phyloP scores from a whole-genome alignment of 2,113 vertebrate species.

The Echinops telfairi region DNA sequence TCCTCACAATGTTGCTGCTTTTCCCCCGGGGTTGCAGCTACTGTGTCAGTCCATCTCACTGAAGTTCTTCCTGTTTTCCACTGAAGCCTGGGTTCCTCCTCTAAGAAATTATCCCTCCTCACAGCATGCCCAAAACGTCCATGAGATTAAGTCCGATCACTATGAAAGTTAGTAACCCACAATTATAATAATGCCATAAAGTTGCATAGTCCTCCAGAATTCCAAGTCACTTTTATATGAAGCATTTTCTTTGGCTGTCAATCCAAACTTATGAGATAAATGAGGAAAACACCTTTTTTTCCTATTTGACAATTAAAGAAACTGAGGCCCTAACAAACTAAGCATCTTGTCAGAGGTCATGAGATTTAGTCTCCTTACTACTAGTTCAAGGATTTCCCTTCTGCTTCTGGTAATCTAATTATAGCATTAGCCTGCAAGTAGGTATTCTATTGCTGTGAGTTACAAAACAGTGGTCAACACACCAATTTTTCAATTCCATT shows the following conservation, averaged over 20 bases:
- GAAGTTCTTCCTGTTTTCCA: no score
- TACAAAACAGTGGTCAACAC: background rate
- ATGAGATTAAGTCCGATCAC: no score
- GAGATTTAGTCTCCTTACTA: background rate
- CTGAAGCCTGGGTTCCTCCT: no score
- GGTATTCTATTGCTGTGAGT: background rate
- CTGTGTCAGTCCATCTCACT: no score
- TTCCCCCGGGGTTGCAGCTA: no score
- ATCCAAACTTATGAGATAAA: background rate
- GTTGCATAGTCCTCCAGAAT: constrained; percentile 11
- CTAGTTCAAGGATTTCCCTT: background rate
- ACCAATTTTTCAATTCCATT: background rate
- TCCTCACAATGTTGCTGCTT: no score
- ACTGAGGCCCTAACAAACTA: background rate
- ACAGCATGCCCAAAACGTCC: no score
- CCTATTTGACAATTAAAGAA: background rate
- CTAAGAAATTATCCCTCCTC: no score
- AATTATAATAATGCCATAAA: background rate
- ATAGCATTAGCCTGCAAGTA: background rate
- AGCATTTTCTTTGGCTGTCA: background rate
- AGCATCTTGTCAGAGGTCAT: background rate
- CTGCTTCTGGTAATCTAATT: background rate
- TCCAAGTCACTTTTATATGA: background rate
- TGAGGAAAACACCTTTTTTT: background rate
- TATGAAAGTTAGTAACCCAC: background rate